Percentiles rank a stretch among this genome's conserved stretches.
These are phyloP conservation scores for Melanchra persicariae DNA, from an alignment of 2,888 invertebrate species.

Conservation along the genomic window DNA sequence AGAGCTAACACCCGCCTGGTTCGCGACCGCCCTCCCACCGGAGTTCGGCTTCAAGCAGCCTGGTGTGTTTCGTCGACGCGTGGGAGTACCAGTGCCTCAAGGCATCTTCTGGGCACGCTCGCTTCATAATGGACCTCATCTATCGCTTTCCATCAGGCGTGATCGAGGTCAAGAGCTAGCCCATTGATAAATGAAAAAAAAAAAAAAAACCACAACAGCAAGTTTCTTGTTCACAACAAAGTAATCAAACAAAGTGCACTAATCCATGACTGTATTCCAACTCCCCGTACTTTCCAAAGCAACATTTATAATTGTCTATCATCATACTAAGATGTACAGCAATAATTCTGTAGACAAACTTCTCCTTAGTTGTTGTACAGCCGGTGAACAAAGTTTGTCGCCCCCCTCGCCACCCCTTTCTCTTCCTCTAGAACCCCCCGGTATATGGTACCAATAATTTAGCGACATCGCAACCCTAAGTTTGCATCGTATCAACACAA, in stretches of 20 bases:
- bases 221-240: background rate
- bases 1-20: too few species aligned
- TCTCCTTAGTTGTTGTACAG: constrained; percentile 67
- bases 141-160: too few species aligned
- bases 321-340: constrained; percentile 57
- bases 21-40: too few species aligned
- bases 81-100: too few species aligned
- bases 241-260: background rate
- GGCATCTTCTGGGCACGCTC: too few species aligned
- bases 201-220: background rate
- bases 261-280: background rate
- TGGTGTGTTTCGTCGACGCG: too few species aligned
- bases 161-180: too few species aligned
- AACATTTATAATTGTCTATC: constrained; percentile 58
- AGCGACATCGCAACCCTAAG: constrained; percentile 79
- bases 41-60: too few species aligned
- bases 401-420: constrained; percentile 25
- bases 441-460: constrained; percentile 80
- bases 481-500: constrained; percentile 80
- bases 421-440: constrained; percentile 36
- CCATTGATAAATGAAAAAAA: too few species aligned
- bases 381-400: constrained; percentile 60
- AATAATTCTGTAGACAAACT: constrained; percentile 71
- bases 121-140: too few species aligned
- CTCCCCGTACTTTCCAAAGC: background rate